phyloP scores from a whole-genome alignment of 1,140 invertebrate species.

The Macrobrachium nipponense region DNA sequence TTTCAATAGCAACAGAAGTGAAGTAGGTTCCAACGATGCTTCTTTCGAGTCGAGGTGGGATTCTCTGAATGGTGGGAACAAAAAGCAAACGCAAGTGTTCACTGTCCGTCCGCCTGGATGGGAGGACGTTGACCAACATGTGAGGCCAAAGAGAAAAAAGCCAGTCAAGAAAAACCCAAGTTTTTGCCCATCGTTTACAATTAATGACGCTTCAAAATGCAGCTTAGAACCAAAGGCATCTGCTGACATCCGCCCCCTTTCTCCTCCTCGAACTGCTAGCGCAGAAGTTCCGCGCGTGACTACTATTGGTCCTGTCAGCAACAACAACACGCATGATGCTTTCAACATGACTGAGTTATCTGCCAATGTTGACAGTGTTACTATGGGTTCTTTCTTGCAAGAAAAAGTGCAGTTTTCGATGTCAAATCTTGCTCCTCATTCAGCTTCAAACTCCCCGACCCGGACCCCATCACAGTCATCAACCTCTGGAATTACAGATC shows the following conservation, averaged over 20 bases:
- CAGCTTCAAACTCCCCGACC: not conserved
- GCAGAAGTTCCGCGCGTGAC: not conserved
- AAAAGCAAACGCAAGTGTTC: not conserved
- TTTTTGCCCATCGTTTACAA: conserved; percentile 31
- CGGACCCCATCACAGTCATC: not conserved
- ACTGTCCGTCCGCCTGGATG: conserved; percentile 21
- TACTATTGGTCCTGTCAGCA: too few relatives aligned
- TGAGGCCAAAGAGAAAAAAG: not conserved
- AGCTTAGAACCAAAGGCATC: not conserved
- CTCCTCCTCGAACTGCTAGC: not conserved
- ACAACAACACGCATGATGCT: not conserved
- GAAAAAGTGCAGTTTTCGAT: not conserved
- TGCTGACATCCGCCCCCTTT: not conserved
- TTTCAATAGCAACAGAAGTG: not conserved
- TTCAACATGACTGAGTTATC: not conserved
- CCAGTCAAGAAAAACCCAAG: not conserved
- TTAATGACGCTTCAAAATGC: conserved; percentile 3
- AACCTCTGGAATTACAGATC: conserved; percentile 2
- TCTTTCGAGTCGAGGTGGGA: conserved; percentile 40
- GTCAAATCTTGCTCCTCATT: conserved; percentile 17
- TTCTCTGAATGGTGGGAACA: conserved; percentile 18
- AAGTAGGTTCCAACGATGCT: not conserved
- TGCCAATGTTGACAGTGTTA: not conserved
- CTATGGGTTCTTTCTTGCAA: not conserved
- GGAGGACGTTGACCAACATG: conserved; percentile 12